Evolutionary conservation across 2,888 invertebrate species (phyloP).

Genomic region (Drosophila phalerata): DNA sequence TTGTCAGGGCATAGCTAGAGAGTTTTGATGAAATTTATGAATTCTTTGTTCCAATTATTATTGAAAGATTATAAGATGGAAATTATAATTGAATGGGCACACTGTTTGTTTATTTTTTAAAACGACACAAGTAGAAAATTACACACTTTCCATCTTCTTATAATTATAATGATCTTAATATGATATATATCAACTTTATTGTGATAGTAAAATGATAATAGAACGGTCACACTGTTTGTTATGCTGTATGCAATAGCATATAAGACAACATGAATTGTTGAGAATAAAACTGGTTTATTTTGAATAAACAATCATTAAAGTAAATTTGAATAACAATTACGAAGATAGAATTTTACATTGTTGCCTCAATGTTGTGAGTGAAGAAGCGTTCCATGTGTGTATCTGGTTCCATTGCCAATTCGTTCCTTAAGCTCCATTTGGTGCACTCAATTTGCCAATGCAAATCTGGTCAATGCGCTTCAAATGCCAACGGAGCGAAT

Average conservation of each 20-base stretch:
- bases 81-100: too few species aligned
- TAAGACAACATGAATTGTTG: neutral
- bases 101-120: too few species aligned
- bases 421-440: conserved; percentile 25
- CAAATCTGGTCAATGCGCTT: conserved; percentile 72
- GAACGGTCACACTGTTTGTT: conserved; percentile 1
- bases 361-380: conserved; percentile 19
- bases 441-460: conserved; percentile 60
- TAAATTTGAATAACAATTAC: conserved; percentile 12
- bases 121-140: too few species aligned
- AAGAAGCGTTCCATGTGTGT: neutral
- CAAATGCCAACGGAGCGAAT: conserved; percentile 64
- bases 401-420: conserved; percentile 34
- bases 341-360: conserved; percentile 20
- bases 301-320: conserved; percentile 11
- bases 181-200: neutral
- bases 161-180: neutral
- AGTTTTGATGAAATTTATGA: neutral
- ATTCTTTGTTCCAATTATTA: neutral
- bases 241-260: neutral
- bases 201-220: neutral
- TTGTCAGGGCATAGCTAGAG: conserved; percentile 30
- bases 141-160: too few species aligned
- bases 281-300: conserved; percentile 1
- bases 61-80: too few species aligned